These are phyloP conservation scores for Rhingia rostrata DNA, from an alignment of 2,888 invertebrate species.

Conservation along the genomic window DNA sequence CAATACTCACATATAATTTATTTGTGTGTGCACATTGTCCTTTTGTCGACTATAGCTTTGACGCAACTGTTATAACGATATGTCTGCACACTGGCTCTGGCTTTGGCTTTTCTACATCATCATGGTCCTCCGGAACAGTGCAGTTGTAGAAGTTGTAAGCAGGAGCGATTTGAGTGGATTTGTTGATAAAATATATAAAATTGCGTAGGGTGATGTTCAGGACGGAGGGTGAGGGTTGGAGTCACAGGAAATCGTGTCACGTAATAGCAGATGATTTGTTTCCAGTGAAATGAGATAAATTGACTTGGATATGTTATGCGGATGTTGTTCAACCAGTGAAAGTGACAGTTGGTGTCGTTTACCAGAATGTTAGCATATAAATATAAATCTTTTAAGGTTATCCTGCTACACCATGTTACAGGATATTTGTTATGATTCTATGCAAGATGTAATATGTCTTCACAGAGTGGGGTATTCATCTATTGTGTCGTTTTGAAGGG, in stretches of 20 bases:
- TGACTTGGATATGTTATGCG: slow-evolving; percentile 57
- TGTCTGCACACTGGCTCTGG: slow-evolving; percentile 41
- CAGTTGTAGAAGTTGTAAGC: slow-evolving; percentile 20
- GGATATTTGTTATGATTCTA: not conserved
- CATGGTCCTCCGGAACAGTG: slow-evolving; percentile 22
- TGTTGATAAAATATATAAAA: slow-evolving; percentile 62
- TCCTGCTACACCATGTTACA: not conserved
- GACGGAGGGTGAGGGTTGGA: not conserved
- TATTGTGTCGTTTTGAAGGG: not conserved
- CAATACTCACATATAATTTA: slow-evolving; percentile 56
- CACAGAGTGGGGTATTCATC: no score
- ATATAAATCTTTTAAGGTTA: slow-evolving; percentile 28
- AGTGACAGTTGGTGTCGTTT: slow-evolving; percentile 62
- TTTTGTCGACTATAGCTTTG: slow-evolving; percentile 39
- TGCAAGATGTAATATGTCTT: not conserved
- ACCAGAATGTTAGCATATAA: slow-evolving; percentile 29
- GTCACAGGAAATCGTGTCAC: slow-evolving; percentile 59
- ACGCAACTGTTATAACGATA: slow-evolving; percentile 61
- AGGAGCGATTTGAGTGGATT: slow-evolving; percentile 47
- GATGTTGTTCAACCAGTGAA: slow-evolving; percentile 59
- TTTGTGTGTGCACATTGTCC: slow-evolving; percentile 46
- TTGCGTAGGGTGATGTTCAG: not conserved
- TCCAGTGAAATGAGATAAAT: slow-evolving; percentile 66
- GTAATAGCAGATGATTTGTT: slow-evolving; percentile 72
- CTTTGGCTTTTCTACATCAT: not conserved